Base-by-base conservation (phyloP, 2,113 vertebrate species). In the Lasiurus borealis region DNA sequence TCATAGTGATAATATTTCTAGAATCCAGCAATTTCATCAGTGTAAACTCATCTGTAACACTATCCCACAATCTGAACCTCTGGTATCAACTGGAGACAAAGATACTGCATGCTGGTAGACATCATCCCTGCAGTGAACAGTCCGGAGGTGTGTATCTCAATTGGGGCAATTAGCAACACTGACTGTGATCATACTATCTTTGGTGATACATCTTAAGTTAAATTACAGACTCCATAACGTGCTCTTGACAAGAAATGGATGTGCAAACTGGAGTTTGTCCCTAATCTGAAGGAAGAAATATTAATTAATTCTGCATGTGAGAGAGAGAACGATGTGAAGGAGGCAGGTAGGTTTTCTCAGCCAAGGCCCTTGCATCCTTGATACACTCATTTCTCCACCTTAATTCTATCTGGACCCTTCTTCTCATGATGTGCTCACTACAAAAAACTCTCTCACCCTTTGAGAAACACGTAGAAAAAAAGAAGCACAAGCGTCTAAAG, bases 141-240 rank as follows among this genome's bases (percentile, higher is more conserved):
- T 10, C 29, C 54, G 14, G 5, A 29, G 34, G n/a, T 0, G 1
- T 19, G 13, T 71, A 78, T 52, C 52, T 75, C 72, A 48, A 23
- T n/a, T 13, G 44, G 25, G 31, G 48, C 23, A 57, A 64, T 72
- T 81, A 80, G 40, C 34, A 64, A 21, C n/a, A 18, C 6, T 54
- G 19, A 8, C 46, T 88, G 91, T 40, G 48, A 85, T 54, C 72
- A 34, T 3, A n/a, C 14, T 50, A 3, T 54, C 77, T 80, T 57
- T 81, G 90, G n/a, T 34, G 48, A 85, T 69, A n/a, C 18, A 40
- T 40, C 83, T 90, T 31, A 80, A 91, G 62, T 83, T 80, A 64
- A 80, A 90, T 66, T 46, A 44, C 15, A 95, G 57, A 81, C 59
- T 27, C 52, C 23, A 16, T 29, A 50, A 52, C 3, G 71, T 34